These are phyloP conservation scores for Fragum whitleyi DNA, from an alignment of 2,888 invertebrate species.

Conservation along the genomic window DNA sequence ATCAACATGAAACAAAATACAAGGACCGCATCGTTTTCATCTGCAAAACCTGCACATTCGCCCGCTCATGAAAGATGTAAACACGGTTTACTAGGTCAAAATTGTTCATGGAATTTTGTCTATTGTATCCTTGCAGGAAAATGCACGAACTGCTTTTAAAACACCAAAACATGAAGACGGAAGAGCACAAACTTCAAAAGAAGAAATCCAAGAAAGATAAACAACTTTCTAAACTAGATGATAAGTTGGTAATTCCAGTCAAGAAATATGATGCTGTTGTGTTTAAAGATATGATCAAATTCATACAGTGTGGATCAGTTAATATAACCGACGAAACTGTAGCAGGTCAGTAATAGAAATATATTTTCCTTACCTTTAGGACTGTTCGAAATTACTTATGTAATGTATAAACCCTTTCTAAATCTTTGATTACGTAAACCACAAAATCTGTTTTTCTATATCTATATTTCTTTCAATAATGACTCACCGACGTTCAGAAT, in stretches of 20 bases:
- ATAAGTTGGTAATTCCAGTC: slow-evolving; percentile 1
- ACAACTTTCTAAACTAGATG: not conserved
- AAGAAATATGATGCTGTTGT: slow-evolving; percentile 3
- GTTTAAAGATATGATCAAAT: not conserved
- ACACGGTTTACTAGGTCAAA: too few relatives aligned
- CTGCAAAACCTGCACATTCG: too few relatives aligned
- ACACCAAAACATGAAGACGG: not conserved
- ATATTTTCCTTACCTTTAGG: too few relatives aligned
- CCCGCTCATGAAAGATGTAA: too few relatives aligned
- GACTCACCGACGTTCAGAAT: too few relatives aligned
- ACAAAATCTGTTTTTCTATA: too few relatives aligned
- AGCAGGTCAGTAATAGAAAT: not conserved
- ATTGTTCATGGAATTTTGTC: too few relatives aligned
- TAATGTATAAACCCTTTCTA: too few relatives aligned
- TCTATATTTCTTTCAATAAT: too few relatives aligned
- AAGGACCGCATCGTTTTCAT: too few relatives aligned
- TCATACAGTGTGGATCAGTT: slow-evolving; percentile 1
- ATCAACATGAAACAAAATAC: too few relatives aligned
- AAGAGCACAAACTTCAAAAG: not conserved
- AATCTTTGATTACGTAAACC: too few relatives aligned
- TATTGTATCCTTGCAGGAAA: not conserved
- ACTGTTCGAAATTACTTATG: not conserved
- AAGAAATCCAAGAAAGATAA: not conserved
- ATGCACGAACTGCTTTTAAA: not conserved
- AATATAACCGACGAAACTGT: not conserved